A percentile compares a stretch with the other conserved stretches of the same genome.
Evolutionary conservation across 23 tunicate species (phyloP).

Genomic region (Diplosoma virens): DNA sequence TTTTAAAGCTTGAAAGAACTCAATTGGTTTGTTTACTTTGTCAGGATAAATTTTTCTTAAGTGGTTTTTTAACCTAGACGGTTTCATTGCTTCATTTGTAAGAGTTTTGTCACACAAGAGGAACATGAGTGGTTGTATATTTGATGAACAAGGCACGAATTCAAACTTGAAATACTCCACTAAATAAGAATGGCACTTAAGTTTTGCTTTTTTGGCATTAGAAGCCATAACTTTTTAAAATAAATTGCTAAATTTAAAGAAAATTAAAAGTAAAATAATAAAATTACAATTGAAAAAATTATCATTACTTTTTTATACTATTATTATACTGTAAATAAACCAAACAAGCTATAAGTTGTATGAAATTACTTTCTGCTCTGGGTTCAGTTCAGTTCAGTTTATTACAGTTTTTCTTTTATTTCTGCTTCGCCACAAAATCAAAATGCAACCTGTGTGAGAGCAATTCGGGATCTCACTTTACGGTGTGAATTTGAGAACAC

Average conservation of each 20-base stretch:
- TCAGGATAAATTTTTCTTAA: slow-evolving; percentile 12
- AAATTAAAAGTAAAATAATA: not conserved
- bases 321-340: not conserved
- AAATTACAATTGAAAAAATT: not conserved
- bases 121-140: no score
- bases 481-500: no score
- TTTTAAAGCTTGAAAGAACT: slow-evolving; percentile 10
- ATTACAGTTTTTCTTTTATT: no score
- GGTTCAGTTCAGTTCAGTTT: not conserved
- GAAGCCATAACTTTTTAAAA: slow-evolving; percentile 23
- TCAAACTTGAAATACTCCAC: slow-evolving; percentile 19
- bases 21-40: slow-evolving; percentile 20
- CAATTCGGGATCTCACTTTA: no score
- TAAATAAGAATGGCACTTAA: no score
- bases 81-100: slow-evolving; percentile 14
- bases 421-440: no score
- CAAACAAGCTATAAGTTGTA: not conserved
- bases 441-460: no score
- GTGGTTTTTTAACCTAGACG: slow-evolving; percentile 27
- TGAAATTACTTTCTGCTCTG: not conserved
- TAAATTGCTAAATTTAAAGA: slow-evolving; percentile 3
- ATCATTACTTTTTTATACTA: not conserved
- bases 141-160: slow-evolving; percentile 30
- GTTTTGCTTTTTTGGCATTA: slow-evolving; percentile 18
- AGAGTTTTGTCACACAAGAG: slow-evolving; percentile 19